phyloP scores from a whole-genome alignment of 2,113 vertebrate species.

The Rhinogobius similis region DNA sequence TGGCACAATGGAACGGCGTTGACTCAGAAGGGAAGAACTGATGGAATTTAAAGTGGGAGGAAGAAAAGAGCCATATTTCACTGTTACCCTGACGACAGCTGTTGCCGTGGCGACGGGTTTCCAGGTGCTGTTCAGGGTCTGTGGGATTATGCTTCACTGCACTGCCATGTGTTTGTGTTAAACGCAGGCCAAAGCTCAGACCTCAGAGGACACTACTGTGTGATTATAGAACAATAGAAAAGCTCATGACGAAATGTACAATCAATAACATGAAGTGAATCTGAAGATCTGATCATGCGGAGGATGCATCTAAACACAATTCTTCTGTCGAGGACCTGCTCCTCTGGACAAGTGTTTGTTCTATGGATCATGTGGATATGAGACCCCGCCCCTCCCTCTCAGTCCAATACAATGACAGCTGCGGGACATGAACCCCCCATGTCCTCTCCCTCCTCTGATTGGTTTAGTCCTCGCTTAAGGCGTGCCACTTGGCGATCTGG shows the following conservation, averaged over 20 bases:
- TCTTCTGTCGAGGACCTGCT: no score
- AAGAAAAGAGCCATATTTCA: conserved; percentile 66
- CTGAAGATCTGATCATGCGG: neutral
- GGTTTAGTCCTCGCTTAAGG: conserved; percentile 87
- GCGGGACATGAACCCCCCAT: conserved; percentile 19
- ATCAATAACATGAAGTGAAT: neutral
- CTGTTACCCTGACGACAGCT: conserved; percentile 58
- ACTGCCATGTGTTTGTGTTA: neutral
- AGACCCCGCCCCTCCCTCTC: conserved; percentile 14
- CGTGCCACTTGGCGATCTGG: conserved; percentile 98
- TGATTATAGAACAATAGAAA: neutral
- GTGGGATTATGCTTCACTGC: conserved; percentile 67
- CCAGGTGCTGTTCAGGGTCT: conserved; percentile 66
- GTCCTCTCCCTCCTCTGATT: conserved; percentile 14
- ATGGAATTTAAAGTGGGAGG: conserved; percentile 43
- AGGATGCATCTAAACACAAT: neutral
- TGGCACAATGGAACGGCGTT: conserved; percentile 51
- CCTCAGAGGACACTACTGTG: neutral
- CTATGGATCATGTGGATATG: neutral
- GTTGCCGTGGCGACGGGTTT: conserved; percentile 63
- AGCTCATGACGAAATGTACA: neutral
- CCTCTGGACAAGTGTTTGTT: neutral
- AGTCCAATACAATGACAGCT: conserved; percentile 48
- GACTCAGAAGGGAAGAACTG: conserved; percentile 64
- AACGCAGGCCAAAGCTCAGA: neutral